A percentile compares a stretch with the other conserved stretches of the same genome.
Conservation (phyloP, 2,113 vertebrate species). For the Sturnus vulgaris region DNA sequence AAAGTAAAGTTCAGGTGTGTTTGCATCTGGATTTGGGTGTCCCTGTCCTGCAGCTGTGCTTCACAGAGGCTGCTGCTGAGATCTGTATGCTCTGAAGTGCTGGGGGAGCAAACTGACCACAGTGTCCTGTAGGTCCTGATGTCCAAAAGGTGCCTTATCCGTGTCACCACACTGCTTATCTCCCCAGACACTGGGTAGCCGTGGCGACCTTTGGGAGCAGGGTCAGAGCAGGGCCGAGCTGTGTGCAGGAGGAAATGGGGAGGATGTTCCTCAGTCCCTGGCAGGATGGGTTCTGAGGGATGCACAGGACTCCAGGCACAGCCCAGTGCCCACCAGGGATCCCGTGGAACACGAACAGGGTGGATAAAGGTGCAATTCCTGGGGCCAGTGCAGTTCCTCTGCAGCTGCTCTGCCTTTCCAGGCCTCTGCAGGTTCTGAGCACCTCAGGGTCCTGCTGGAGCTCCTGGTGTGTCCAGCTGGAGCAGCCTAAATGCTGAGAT, state of each 20-base stretch:
- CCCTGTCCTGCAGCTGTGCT: background rate
- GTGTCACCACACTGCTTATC: rapidly evolving
- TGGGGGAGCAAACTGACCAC: background rate
- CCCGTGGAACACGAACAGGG: background rate
- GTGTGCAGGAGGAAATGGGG: background rate
- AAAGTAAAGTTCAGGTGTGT: background rate
- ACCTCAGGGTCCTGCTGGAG: background rate
- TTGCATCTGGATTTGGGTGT: background rate
- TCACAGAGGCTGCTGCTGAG: background rate
- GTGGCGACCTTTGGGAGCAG: background rate
- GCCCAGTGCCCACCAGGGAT: background rate
- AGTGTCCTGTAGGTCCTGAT: background rate
- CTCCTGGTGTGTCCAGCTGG: background rate
- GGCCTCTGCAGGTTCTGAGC: background rate
- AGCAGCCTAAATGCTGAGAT: background rate
- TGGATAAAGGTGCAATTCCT: background rate
- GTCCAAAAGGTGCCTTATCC: background rate
- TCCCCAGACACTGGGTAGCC: background rate
- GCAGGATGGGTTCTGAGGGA: background rate
- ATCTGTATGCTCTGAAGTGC: background rate
- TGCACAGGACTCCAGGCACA: background rate
- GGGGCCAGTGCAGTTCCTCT: background rate
- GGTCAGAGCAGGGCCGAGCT: background rate
- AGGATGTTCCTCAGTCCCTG: background rate
- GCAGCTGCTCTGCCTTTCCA: background rate